These are phyloP conservation scores for Trichonephila inaurata DNA, from an alignment of 1,140 invertebrate genomes.

Conservation along the genomic window DNA sequence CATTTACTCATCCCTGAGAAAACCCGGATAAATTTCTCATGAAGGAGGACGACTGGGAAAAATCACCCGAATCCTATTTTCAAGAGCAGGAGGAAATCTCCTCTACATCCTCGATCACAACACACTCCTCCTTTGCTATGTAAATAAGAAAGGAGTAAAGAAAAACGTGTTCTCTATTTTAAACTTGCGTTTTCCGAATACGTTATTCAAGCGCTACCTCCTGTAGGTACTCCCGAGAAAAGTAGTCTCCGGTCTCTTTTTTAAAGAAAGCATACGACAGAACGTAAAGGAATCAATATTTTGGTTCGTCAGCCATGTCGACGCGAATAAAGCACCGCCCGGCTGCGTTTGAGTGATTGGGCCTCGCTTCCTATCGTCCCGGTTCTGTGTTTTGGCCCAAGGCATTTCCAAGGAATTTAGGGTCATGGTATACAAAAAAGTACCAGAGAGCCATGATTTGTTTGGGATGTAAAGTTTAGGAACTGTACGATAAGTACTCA, in stretches of 20 bases:
- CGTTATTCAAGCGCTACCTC: constrained; percentile 1
- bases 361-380: constrained; percentile 19
- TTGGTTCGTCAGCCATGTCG: constrained; percentile 62
- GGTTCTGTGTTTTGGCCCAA: constrained; percentile 35
- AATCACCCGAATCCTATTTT: constrained; percentile 30
- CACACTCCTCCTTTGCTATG: constrained; percentile 35
- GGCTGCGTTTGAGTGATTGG: constrained; percentile 63
- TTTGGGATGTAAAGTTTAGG: neutral
- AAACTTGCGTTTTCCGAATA: constrained; percentile 39
- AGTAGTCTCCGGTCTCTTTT: neutral
- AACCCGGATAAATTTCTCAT: constrained; percentile 16
- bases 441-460: neutral
- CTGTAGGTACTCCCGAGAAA: neutral
- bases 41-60: neutral
- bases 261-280: neutral
- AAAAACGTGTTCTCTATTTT: constrained; percentile 54
- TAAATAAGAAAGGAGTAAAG: constrained; percentile 27
- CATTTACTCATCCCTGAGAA: constrained; percentile 19
- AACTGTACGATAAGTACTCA: neutral
- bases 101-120: neutral
- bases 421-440: neutral
- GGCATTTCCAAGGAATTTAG: neutral
- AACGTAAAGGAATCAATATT: constrained; percentile 14
- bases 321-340: constrained; percentile 21
- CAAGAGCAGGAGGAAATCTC: constrained; percentile 19